phyloP scores from a whole-genome alignment of 2,888 invertebrate genomes.

The Apamea crenata region DNA sequence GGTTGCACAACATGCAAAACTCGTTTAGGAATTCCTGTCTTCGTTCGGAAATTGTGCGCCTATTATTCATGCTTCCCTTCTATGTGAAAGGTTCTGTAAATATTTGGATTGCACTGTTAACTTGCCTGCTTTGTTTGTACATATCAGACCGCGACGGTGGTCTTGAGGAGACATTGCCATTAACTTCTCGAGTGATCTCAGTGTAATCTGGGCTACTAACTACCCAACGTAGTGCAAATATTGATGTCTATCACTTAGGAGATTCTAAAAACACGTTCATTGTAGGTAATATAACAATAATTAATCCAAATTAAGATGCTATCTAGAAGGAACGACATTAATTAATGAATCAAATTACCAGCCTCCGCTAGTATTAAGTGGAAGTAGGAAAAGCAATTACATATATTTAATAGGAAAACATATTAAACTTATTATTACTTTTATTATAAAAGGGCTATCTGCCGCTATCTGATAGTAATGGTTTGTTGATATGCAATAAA shows the following conservation, averaged over 20 bases:
- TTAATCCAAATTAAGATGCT: constrained; percentile 2
- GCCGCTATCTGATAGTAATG: constrained; percentile 16
- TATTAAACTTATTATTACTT: constrained; percentile 6
- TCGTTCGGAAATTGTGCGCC: constrained; percentile 50
- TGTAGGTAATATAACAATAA: not conserved
- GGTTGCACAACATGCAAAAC: constrained; percentile 63
- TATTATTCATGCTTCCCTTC: constrained; percentile 40
- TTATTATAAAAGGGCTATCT: constrained; percentile 10
- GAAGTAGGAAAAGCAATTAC: constrained; percentile 42
- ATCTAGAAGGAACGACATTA: constrained; percentile 5
- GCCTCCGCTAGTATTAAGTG: constrained; percentile 4
- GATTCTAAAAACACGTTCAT: not conserved
- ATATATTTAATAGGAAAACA: constrained; percentile 24
- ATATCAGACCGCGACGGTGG: constrained; percentile 46
- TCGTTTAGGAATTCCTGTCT: constrained; percentile 57
- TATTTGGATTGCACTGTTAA: constrained; percentile 44
- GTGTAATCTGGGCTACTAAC: not conserved
- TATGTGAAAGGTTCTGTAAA: constrained; percentile 38
- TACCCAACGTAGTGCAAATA: not conserved
- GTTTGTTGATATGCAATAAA: constrained; percentile 8
- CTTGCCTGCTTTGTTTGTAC: constrained; percentile 39
- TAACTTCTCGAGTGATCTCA: constrained; percentile 21
- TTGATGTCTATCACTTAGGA: not conserved
- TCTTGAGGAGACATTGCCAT: constrained; percentile 23
- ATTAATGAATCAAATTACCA: constrained; percentile 27